A percentile compares a stretch with the other conserved stretches of the same genome.
These are phyloP conservation scores for Euglossa dilemma DNA, from an alignment of 1,140 invertebrate genomes.

Conservation along the genomic window DNA sequence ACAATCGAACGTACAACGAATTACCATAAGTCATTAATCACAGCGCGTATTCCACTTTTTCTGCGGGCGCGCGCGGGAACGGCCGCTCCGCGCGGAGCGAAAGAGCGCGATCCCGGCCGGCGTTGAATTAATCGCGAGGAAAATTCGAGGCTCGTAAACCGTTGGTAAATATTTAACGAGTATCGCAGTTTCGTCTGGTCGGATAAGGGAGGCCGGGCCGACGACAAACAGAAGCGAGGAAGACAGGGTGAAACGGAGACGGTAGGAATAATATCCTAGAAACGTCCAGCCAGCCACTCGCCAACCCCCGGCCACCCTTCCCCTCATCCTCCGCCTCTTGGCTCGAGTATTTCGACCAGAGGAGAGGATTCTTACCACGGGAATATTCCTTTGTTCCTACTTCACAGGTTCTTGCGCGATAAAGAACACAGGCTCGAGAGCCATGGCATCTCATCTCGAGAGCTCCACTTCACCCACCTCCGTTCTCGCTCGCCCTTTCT, in stretches of 20 bases:
- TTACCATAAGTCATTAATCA: constrained; percentile 32
- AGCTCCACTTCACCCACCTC: constrained; percentile 51
- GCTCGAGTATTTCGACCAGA: constrained; percentile 61
- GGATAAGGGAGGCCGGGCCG: neutral
- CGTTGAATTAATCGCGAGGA: constrained; percentile 11
- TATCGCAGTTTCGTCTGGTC: neutral
- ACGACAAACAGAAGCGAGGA: constrained; percentile 8
- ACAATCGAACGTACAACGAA: constrained; percentile 24
- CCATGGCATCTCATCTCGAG: constrained; percentile 67
- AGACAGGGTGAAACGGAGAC: constrained; percentile 15
- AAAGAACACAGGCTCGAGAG: constrained; percentile 69
- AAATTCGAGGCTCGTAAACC: constrained; percentile 28
- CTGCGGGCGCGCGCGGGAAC: too few relatives aligned
- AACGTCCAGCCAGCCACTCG: constrained; percentile 33
- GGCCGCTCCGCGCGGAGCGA: neutral
- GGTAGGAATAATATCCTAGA: constrained; percentile 44
- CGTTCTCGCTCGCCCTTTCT: constrained; percentile 22
- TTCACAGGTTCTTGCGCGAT: constrained; percentile 73
- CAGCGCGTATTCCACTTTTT: neutral
- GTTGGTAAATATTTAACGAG: constrained; percentile 41
- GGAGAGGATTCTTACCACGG: constrained; percentile 62
- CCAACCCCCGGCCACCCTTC: constrained; percentile 9
- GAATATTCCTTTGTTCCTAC: constrained; percentile 71
- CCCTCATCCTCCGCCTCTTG: constrained; percentile 22
- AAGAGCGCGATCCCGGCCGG: neutral